These are phyloP conservation scores for Tipula helvola DNA, from an alignment of 2,888 invertebrate species.

Conservation along the genomic window DNA sequence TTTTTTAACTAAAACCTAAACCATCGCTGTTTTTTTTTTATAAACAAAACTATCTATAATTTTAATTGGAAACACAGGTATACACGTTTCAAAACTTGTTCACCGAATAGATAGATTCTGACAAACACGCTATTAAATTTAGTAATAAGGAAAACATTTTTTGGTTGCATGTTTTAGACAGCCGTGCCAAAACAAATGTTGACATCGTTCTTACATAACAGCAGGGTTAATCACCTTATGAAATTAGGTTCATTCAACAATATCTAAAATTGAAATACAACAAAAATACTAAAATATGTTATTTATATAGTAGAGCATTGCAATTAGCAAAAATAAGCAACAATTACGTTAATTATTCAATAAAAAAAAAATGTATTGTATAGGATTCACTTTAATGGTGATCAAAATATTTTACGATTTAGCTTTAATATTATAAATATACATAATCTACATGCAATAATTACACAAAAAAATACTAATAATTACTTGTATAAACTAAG, in stretches of 20 bases:
- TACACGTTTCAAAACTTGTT: neutral
- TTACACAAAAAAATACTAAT: neutral
- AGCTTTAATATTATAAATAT: neutral
- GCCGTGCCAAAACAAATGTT: neutral
- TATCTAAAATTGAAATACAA: neutral
- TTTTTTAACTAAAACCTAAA: neutral
- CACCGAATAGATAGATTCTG: neutral
- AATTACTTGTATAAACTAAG: conserved; percentile 15
- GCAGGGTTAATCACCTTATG: neutral
- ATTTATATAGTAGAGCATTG: neutral
- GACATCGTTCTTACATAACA: neutral
- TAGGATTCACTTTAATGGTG: neutral
- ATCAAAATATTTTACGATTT: neutral
- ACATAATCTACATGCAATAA: too few species aligned
- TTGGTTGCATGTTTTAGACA: neutral
- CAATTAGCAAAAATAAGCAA: neutral
- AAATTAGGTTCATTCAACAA: neutral
- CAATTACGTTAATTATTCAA: neutral
- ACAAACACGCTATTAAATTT: neutral
- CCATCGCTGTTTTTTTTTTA: neutral
- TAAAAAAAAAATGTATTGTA: neutral
- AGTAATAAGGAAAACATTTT: neutral
- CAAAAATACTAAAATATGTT: neutral
- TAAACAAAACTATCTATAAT: neutral
- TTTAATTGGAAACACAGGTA: neutral